Conservation (phyloP, 2,113 vertebrate genomes). For the Naja naja region DNA sequence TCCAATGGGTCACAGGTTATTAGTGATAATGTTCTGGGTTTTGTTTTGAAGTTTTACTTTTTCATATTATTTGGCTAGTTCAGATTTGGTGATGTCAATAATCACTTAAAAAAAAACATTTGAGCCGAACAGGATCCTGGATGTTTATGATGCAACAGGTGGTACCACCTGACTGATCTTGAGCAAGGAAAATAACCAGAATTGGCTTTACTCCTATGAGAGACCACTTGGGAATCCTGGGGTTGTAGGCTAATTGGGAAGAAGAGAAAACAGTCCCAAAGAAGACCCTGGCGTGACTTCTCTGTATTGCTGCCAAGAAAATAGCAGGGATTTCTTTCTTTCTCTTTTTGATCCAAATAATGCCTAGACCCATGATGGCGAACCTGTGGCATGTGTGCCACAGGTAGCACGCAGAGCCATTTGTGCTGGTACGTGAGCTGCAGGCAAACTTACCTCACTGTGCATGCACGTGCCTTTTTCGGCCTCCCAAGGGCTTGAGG, state of each 20-base stretch:
- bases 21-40: not conserved
- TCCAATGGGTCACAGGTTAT: too few species aligned
- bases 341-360: not conserved
- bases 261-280: not conserved
- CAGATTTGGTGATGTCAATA: not conserved
- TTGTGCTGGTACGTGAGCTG: too few species aligned
- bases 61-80: not conserved
- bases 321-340: not conserved
- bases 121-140: not conserved
- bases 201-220: not conserved
- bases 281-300: not conserved
- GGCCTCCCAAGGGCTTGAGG: too few species aligned
- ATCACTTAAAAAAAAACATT: not conserved
- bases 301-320: not conserved
- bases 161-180: not conserved
- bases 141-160: too few species aligned
- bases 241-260: not conserved
- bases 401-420: too few species aligned
- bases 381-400: too few species aligned
- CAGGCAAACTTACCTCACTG: too few species aligned
- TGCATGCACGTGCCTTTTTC: too few species aligned
- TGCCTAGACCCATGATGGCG: not conserved
- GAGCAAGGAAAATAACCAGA: not conserved
- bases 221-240: not conserved
- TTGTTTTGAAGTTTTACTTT: not conserved